phyloP scores from a whole-genome alignment of 1,140 invertebrate species.

The Drosophila tani region DNA sequence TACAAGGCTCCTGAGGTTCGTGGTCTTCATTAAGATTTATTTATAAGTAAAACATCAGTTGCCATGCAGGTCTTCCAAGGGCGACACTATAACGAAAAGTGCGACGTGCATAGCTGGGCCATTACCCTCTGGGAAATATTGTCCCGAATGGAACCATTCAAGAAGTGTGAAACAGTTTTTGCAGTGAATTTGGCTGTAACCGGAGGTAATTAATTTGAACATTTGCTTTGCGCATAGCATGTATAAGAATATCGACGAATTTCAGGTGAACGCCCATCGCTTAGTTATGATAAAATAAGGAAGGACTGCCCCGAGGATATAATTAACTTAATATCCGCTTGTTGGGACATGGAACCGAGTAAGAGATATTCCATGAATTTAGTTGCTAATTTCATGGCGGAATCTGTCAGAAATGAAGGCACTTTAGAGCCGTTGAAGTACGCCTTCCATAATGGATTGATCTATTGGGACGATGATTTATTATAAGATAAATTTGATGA shows the following conservation, averaged over 20 bases:
- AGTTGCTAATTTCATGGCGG: constrained; percentile 90
- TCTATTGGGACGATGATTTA: no score
- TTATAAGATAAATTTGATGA: no score
- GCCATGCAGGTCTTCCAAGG: constrained; percentile 88
- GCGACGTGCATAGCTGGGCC: constrained; percentile 99
- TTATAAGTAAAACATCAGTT: constrained; percentile 7
- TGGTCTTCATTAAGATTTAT: no score
- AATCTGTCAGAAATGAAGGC: constrained; percentile 26
- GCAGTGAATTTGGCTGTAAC: constrained; percentile 97
- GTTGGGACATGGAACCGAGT: constrained; percentile 93
- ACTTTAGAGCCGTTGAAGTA: neutral
- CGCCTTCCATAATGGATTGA: no score
- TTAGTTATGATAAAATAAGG: constrained; percentile 87
- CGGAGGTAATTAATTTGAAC: constrained; percentile 85
- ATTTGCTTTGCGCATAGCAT: neutral
- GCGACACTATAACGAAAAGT: constrained; percentile 96
- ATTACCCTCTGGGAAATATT: constrained; percentile 98
- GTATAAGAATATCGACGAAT: no score
- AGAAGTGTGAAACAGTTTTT: constrained; percentile 92
- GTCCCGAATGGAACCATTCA: constrained; percentile 94
- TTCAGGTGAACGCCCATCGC: constrained; percentile 90
- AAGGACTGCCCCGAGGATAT: constrained; percentile 91
- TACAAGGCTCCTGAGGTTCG: constrained; percentile 98
- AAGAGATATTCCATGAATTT: constrained; percentile 94
- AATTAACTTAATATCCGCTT: constrained; percentile 93